phyloP scores from a whole-genome alignment of 2,113 vertebrate species.

The Poeciliopsis turrubarensis region DNA sequence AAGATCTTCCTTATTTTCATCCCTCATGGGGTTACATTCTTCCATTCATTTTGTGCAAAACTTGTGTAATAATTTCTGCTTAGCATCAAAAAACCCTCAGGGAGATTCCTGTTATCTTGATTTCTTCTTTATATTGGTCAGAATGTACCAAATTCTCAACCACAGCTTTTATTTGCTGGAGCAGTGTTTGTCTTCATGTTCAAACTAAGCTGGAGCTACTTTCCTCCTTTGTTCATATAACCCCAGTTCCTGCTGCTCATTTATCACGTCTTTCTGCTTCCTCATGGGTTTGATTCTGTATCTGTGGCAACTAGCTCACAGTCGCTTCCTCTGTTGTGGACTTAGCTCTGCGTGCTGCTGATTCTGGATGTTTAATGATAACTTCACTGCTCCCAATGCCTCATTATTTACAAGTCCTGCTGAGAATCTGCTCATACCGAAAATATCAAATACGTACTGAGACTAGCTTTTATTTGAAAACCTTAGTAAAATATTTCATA shows the following conservation, averaged over 20 bases:
- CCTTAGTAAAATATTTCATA: too few relatives aligned
- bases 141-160: not conserved
- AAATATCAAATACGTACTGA: constrained; percentile 8
- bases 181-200: not conserved
- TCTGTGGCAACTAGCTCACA: constrained; percentile 33
- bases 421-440: constrained; percentile 7
- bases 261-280: constrained; percentile 11
- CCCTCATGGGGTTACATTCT: not conserved
- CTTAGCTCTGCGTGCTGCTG: constrained; percentile 12
- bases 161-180: not conserved
- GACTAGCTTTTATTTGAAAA: constrained; percentile 16
- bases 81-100: not conserved
- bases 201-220: not conserved
- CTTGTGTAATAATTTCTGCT: not conserved
- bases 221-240: not conserved
- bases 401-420: constrained; percentile 42
- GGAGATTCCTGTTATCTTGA: not conserved
- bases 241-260: constrained; percentile 13
- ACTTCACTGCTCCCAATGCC: constrained; percentile 16
- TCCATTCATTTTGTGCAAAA: not conserved
- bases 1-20: not conserved
- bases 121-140: not conserved
- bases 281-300: constrained; percentile 1
- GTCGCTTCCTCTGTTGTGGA: not conserved
- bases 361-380: not conserved